Percentiles rank a stretch among this genome's conserved stretches.
These are phyloP conservation scores for Pachypsylla venusta DNA, from an alignment of 1,140 invertebrate genomes.

Conservation along the genomic window DNA sequence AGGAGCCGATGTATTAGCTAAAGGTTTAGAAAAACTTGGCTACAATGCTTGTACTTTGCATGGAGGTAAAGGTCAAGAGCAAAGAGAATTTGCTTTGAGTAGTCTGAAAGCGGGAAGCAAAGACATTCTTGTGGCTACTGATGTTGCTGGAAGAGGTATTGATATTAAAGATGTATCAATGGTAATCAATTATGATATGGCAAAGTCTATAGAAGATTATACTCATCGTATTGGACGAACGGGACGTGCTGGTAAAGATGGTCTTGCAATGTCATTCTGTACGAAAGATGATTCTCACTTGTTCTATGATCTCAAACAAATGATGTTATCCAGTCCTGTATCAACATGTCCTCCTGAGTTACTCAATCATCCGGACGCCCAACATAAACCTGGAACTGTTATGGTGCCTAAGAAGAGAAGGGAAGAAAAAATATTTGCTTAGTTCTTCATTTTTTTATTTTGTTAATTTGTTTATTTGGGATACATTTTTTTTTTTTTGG, in stretches of 20 bases:
- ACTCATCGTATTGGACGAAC: conserved; percentile 99
- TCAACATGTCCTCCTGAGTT: conserved; percentile 93
- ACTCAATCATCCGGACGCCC: conserved; percentile 95
- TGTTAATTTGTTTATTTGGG: no score
- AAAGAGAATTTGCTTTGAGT: conserved; percentile 93
- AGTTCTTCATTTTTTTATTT: no score
- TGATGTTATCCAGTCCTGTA: conserved; percentile 74
- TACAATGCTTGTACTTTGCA: conserved; percentile 95
- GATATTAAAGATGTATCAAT: conserved; percentile 98
- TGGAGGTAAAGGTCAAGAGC: conserved; percentile 99
- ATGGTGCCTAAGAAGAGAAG: conserved; percentile 81
- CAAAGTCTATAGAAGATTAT: conserved; percentile 97
- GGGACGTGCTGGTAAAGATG: conserved; percentile 94
- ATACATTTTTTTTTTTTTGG: no score
- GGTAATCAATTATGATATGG: conserved; percentile 99
- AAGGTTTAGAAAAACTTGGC: conserved; percentile 91
- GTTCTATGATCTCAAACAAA: conserved; percentile 95
- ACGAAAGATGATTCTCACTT: conserved; percentile 92
- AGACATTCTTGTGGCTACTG: conserved; percentile 98
- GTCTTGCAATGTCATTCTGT: conserved; percentile 88
- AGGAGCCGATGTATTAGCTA: conserved; percentile 93
- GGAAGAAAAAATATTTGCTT: conserved; percentile 90
- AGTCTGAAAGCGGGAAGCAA: conserved; percentile 88
- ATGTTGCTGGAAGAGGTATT: conserved; percentile 99
- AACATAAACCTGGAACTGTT: conserved; percentile 92